Base-by-base conservation (phyloP, 2,888 invertebrate genomes). In the Nephrotoma flavescens region DNA sequence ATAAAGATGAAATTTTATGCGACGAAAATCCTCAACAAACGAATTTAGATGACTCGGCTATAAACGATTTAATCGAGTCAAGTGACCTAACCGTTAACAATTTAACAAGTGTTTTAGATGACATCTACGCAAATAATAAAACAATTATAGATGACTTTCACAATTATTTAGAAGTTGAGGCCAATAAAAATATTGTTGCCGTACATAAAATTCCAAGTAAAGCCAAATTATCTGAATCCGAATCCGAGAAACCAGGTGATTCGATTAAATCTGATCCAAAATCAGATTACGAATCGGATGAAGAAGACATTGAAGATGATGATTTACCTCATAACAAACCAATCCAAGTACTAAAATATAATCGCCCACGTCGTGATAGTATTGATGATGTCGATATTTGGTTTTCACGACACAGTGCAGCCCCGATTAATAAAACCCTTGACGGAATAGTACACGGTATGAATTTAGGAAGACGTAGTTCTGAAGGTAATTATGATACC, bases 351-450 rank as follows among this genome's bases (percentile, higher is more conserved):
- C 42, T 84, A n/a, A 84, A 84, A 84, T 84, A 42, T 5, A 3
- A 15, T 42, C 41, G 84, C 0, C 84, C 84, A 86, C 88, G 88
- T 12, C 86, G 88, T 31, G 88, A 88, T 41, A 88, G 88, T 57
- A 89, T 89, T 83, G 88, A 88, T 57, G 88, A 89, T 42, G 86
- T 88, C n/a, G 88, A 89, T 52, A 87, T 86, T 47, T 89, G 89
- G 88, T 89, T 89, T 86, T 86, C 87, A 45, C 42, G 44, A 4
- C 85, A 85, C 19, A 42, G 12, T 7, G n/a, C 41, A n/a, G 15
- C 42, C n/a, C 84, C 84, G 9, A 84, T 84, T 84, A 84, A 84
- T 15, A 71, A 71, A 31, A 71, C 19, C 11, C 15, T 84, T 9
- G 84, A 84, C 42, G 85, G 19, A 44, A 19, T 85, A 7, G 44